A percentile compares a stretch with the other conserved stretches of the same genome.
Evolutionary conservation across 2,113 vertebrate species (phyloP).

Genomic region (Zosterops lateralis): DNA sequence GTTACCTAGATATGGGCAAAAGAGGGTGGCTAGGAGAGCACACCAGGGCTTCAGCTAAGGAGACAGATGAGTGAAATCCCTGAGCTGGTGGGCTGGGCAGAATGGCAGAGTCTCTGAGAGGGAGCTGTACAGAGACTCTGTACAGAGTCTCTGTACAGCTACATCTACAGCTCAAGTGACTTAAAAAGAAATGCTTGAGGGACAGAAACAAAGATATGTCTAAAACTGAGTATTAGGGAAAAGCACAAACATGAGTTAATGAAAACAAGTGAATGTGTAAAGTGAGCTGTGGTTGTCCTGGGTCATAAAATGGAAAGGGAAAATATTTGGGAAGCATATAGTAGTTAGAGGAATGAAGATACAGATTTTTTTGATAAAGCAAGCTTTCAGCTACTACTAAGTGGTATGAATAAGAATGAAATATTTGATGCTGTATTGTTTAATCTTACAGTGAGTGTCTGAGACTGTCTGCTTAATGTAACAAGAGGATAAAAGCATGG

Average conservation of each 20-base stretch:
- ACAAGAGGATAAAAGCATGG: not conserved
- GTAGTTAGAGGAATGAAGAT: not conserved
- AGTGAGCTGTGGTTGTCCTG: not conserved
- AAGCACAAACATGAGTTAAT: not conserved
- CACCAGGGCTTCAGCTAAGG: not conserved
- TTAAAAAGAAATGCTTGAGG: not conserved
- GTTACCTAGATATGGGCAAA: not conserved
- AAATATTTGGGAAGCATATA: not conserved
- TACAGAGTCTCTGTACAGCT: not conserved
- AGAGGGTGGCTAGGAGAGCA: not conserved
- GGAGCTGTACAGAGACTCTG: too few species aligned
- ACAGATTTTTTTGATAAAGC: not conserved
- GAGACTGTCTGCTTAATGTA: not conserved
- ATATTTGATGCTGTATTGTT: not conserved
- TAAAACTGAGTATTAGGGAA: not conserved
- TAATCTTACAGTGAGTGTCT: not conserved
- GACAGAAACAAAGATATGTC: not conserved
- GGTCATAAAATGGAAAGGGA: not conserved
- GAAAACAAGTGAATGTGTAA: not conserved
- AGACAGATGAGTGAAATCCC: not conserved
- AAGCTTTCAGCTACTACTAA: not conserved
- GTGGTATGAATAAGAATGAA: not conserved
- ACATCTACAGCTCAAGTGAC: not conserved
- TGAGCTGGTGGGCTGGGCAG: not conserved
- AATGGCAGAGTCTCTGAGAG: not conserved